A percentile compares a stretch with the other conserved stretches of the same genome.
These are phyloP conservation scores for Chelon labrosus DNA, from an alignment of 2,797 vertebrate genomes.

Conservation along the genomic window DNA sequence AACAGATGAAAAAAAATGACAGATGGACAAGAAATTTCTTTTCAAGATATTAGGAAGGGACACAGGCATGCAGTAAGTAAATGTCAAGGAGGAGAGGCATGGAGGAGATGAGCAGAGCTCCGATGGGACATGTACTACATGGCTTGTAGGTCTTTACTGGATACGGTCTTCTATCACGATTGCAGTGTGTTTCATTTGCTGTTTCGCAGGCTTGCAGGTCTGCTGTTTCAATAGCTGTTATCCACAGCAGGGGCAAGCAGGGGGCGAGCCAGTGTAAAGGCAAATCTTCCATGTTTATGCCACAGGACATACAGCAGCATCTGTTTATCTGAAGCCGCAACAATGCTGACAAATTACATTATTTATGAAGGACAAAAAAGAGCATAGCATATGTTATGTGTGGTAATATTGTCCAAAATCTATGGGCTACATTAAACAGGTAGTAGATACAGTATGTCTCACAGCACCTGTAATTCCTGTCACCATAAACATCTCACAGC, in stretches of 20 bases:
- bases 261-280: constrained; percentile 24
- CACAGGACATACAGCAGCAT: constrained; percentile 22
- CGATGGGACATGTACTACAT: constrained; percentile 54
- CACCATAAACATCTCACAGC: constrained; percentile 37
- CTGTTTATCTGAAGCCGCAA: constrained; percentile 13
- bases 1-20: constrained; percentile 75
- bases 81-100: constrained; percentile 67
- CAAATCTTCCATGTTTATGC: constrained; percentile 24
- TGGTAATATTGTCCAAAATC: background rate
- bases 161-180: constrained; percentile 45
- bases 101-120: constrained; percentile 62
- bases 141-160: constrained; percentile 45
- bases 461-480: constrained; percentile 14
- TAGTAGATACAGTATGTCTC: background rate
- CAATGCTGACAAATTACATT: constrained; percentile 8
- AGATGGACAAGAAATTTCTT: constrained; percentile 75
- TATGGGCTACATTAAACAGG: background rate
- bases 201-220: constrained; percentile 44
- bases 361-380: background rate
- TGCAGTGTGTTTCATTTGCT: constrained; percentile 44
- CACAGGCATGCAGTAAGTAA: constrained; percentile 73
- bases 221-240: constrained; percentile 32
- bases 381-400: background rate
- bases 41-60: constrained; percentile 73
- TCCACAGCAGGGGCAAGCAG: constrained; percentile 17